phyloP scores from a whole-genome alignment of 2,113 vertebrate genomes.

The Ageneiosus marmoratus region DNA sequence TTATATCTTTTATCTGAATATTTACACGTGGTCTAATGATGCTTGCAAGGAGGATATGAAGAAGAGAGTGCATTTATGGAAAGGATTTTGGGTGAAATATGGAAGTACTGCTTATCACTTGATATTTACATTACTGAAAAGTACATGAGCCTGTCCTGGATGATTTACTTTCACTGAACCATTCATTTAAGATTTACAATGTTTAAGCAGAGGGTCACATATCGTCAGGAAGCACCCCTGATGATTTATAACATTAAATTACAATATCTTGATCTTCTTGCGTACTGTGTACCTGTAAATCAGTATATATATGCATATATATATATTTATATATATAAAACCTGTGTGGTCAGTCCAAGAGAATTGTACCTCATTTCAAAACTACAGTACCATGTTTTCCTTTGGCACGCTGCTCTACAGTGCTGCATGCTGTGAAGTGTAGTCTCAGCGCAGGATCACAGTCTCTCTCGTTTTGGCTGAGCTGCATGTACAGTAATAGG shows the following conservation, averaged over 20 bases:
- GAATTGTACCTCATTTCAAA: constrained; percentile 61
- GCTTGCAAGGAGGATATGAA: neutral
- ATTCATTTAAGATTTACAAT: neutral
- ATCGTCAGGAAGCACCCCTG: neutral
- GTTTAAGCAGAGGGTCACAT: neutral
- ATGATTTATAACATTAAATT: constrained; percentile 19
- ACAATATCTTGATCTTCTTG: constrained; percentile 11
- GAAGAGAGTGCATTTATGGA: neutral
- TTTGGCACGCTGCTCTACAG: constrained; percentile 46
- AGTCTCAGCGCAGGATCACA: constrained; percentile 51
- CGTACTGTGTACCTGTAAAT: constrained; percentile 32
- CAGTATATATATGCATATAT: neutral
- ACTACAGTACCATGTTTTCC: constrained; percentile 67
- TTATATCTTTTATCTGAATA: neutral
- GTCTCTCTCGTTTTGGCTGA: constrained; percentile 67
- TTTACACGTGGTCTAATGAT: neutral
- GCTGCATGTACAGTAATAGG: constrained; percentile 77
- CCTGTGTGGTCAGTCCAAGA: neutral
- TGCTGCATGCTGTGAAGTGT: constrained; percentile 70
- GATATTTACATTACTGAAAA: neutral
- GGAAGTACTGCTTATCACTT: neutral
- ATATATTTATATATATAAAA: neutral
- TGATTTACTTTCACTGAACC: neutral
- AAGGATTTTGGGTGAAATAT: neutral
- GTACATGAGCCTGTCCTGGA: neutral